Percentiles rank a stretch among this genome's conserved stretches.
Conservation (phyloP, 53 echinoderm and acorn worm genomes). For the Astropecten irregularis region DNA sequence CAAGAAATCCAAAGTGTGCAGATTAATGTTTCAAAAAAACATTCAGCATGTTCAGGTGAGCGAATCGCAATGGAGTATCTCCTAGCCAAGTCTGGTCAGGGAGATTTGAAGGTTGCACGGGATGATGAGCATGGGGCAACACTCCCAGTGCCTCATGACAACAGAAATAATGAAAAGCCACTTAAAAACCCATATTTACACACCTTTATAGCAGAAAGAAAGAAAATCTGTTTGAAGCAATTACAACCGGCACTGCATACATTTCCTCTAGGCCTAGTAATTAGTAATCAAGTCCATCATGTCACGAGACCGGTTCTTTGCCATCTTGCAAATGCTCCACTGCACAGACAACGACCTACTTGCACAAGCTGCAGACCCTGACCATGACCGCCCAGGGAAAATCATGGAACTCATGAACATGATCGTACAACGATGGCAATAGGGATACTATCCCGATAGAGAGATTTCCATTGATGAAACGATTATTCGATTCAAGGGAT, state of each 20-base stretch:
- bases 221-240: too few relatives aligned
- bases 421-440: neutral
- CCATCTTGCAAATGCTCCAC: slow-evolving; percentile 10
- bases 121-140: too few relatives aligned
- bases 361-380: neutral
- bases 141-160: too few relatives aligned
- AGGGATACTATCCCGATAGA: slow-evolving; percentile 26
- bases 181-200: too few relatives aligned
- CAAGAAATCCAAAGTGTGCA: too few relatives aligned
- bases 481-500: slow-evolving; percentile 41
- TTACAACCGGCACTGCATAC: too few relatives aligned
- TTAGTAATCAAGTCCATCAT: slow-evolving; percentile 19
- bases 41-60: slow-evolving; percentile 35
- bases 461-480: slow-evolving; percentile 34
- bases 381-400: slow-evolving; percentile 13
- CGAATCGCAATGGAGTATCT: slow-evolving; percentile 48
- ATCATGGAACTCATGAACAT: slow-evolving; percentile 11
- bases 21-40: too few relatives aligned
- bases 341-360: slow-evolving; percentile 40
- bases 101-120: slow-evolving; percentile 15
- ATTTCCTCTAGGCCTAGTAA: too few relatives aligned
- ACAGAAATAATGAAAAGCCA: too few relatives aligned
- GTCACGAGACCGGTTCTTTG: slow-evolving; percentile 15
- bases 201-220: too few relatives aligned
- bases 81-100: slow-evolving; percentile 54